These are phyloP conservation scores for Pangasianodon hypophthalmus DNA, from an alignment of 2,113 vertebrate genomes.

Conservation along the genomic window DNA sequence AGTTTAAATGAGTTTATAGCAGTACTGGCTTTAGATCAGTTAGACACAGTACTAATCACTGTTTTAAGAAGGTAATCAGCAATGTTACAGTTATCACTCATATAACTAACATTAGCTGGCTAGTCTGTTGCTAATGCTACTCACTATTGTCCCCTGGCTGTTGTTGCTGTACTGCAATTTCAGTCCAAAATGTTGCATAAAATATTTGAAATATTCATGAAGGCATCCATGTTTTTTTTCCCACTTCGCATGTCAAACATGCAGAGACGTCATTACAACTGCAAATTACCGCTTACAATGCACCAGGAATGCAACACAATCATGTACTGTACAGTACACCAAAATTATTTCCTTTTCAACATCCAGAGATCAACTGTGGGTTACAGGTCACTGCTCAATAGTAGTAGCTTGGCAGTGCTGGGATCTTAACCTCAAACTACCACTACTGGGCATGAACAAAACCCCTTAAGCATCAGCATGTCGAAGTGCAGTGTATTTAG, in stretches of 20 bases:
- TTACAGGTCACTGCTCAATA: background rate
- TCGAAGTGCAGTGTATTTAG: background rate
- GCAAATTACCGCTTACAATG: background rate
- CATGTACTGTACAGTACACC: background rate
- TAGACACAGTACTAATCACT: background rate
- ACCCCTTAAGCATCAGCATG: background rate
- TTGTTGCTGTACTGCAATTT: background rate
- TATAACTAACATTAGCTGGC: background rate
- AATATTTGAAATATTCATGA: background rate
- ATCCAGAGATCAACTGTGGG: background rate
- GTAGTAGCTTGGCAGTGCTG: background rate
- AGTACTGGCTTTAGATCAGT: no score
- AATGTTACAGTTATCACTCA: background rate
- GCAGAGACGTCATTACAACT: background rate
- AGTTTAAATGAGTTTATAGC: no score
- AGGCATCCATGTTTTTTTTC: background rate
- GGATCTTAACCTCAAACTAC: background rate
- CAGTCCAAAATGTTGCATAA: background rate
- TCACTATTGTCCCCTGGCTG: background rate
- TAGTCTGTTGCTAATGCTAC: background rate
- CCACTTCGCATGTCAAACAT: background rate
- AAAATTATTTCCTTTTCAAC: background rate
- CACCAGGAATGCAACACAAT: background rate
- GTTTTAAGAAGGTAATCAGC: background rate
- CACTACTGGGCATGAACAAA: background rate